Base-by-base conservation (phyloP, 2,797 vertebrate genomes). In the Hyperoplus immaculatus region DNA sequence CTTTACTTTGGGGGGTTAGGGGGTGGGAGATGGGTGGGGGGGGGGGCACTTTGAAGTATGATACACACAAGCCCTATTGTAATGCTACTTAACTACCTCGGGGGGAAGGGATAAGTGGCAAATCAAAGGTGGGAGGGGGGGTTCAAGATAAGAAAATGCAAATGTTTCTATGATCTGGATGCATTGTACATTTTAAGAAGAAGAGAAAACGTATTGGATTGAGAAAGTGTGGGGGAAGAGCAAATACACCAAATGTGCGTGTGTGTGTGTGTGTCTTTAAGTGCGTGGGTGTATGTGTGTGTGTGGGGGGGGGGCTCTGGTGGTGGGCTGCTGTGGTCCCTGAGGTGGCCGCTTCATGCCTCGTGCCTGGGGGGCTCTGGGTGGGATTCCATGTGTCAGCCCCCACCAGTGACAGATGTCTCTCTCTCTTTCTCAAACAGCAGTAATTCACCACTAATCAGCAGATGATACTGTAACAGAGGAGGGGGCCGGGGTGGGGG, bases 401-500 rank as follows among this genome's bases (percentile, higher is more conserved):
- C 54, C 54, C 12, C 54, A 47, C 69, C 29, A 21, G 72, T 80
- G 89, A 87, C 91, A 92, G 90, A 90, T 92, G 87, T 82, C 75
- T 74, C 58, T 69, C 68, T 79, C 42, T 50, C 45, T 79, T 39
- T 50, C 45, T 84, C 68, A 83, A 77, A 61, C 51, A 70, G 68
- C 66, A 76, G 59, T 81, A 69, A 82, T 65, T 69, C 41, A 72
- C 64, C 70, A 29, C 69, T 64, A 72, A 78, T 80, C 70, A 71
- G 59, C 80, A 84, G 62, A 82, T 78, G 79, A 88, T 80, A 83
- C 74, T 83, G 87, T 85, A 87, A 78, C 15, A 50, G 49, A 45
- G 72, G 57, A 8, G 21, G 51, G n/a, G 21, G 50, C 10, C 13
- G 14, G 4, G 51, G 6, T 8, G 50, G 4, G 15, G 38, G 3